These are phyloP conservation scores for Bucorvus abyssinicus DNA, from an alignment of 2,797 vertebrate genomes.

Conservation along the genomic window DNA sequence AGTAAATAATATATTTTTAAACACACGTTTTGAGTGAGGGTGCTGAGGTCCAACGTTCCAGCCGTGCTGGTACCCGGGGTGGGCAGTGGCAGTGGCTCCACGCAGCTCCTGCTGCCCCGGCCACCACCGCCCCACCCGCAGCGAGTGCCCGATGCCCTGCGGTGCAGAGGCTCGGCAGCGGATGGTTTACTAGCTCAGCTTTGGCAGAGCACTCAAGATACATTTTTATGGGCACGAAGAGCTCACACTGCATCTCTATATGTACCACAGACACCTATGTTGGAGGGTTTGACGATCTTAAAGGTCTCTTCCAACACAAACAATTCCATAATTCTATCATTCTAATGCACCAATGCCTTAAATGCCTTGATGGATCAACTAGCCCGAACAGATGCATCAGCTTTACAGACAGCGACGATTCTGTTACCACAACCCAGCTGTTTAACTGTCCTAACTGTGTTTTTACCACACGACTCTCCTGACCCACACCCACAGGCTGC, in stretches of 20 bases:
- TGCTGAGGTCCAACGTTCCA: accelerated
- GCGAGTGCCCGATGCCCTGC: no score
- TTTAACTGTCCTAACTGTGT: neutral
- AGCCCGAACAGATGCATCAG: no score
- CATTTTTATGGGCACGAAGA: no score
- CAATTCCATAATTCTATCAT: no score
- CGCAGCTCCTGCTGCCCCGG: neutral
- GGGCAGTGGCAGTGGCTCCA: neutral
- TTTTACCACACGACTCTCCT: neutral
- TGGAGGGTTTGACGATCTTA: neutral
- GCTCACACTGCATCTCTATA: no score
- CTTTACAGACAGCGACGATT: neutral
- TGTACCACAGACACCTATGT: accelerated
- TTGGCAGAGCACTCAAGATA: neutral
- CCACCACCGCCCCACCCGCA: no score
- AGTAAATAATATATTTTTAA: neutral
- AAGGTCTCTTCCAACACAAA: neutral
- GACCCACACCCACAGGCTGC: neutral
- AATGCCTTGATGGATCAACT: neutral
- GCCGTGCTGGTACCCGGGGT: neutral
- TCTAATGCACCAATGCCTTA: no score
- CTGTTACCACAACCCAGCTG: neutral
- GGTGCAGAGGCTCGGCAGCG: no score
- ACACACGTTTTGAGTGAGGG: accelerated
- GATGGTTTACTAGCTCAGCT: neutral